Conservation (phyloP, 2,888 invertebrate species). For the Sussaba pulchella region DNA sequence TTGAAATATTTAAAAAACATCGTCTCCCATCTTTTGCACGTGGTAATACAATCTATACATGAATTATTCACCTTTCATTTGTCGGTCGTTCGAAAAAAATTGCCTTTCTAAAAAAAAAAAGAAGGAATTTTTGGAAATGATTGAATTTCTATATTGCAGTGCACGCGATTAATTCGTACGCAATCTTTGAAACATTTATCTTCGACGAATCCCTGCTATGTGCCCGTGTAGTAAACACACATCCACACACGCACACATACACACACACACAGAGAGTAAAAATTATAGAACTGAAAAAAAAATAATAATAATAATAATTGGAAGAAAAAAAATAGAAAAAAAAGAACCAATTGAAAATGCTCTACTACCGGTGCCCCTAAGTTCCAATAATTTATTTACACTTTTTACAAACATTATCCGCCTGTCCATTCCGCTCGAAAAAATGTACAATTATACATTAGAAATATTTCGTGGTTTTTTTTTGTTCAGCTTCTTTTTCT, state of each 20-base stretch:
- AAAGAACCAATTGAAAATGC: constrained; percentile 38
- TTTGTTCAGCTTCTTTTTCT: background rate
- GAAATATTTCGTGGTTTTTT: constrained; percentile 65
- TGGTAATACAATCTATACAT: constrained; percentile 48
- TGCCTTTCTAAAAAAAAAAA: constrained; percentile 23
- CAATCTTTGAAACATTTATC: constrained; percentile 15
- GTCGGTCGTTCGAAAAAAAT: constrained; percentile 33
- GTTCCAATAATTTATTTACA: constrained; percentile 77
- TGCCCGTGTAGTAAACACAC: constrained; percentile 56
- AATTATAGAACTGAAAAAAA: too few relatives aligned
- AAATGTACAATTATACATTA: constrained; percentile 79
- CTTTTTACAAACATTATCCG: constrained; percentile 76
- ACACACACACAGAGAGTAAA: constrained; percentile 23
- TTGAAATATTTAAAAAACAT: constrained; percentile 1
- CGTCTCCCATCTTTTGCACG: constrained; percentile 8
- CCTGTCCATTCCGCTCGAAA: constrained; percentile 49
- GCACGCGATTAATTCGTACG: too few relatives aligned
- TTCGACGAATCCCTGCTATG: constrained; percentile 46
- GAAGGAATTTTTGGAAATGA: constrained; percentile 22
- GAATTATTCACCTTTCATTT: constrained; percentile 30
- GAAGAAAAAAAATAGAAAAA: background rate
- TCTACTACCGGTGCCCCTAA: constrained; percentile 66
- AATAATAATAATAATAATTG: too few relatives aligned
- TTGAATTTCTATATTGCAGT: background rate
- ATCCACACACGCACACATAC: constrained; percentile 12